Evolutionary conservation across 2,113 vertebrate species (phyloP), one percentile per base, ranked within the genome.

Genomic region (Oncorhynchus mykiss): DNA sequence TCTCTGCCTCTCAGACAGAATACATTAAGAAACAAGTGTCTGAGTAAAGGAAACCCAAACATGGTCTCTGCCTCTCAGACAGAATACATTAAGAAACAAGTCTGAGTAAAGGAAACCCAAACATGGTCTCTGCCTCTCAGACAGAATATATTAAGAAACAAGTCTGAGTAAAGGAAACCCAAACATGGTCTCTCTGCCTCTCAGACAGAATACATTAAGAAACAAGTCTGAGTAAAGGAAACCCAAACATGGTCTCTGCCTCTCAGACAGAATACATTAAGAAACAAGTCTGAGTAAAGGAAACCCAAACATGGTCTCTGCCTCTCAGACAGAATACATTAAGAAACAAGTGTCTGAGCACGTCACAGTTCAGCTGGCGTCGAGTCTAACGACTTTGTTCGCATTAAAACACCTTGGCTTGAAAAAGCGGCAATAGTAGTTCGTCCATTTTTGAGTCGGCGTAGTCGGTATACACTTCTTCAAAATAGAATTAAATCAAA

Each of bases 231-330:
- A 39, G 34, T 39, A 39, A 39, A 39, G 34, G 7, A 65, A 72
- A 82, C 64, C 85, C 75, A 87, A 87, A 85, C 81, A 34, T 31
- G 29, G 29, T 79, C 18, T 9, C 7, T 83, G 77, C 22, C 75
- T 79, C 64, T 67, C 78, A 82, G 82, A 87, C 86, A 85, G 85
- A 86, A 84, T 80, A 83, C 84, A 88, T 80, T 79, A 84, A 82
- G 13, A 39, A 39, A 39, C 39, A 9, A 45, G 8, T 45, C 1
- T 39, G 34, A 39, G 34, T 39, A 39, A 39, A 39, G 34, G 7
- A 65, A 72, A 82, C 64, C 85, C 75, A 87, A 87, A 85, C 80
- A 31, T 31, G 31, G 5, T 79, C 18, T 11, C 9, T 83, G 77
- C 22, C 75, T 79, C 65, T 67, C 78, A 82, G 82, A 87, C 86